Evolutionary conservation across 2,797 vertebrate species (phyloP).

Genomic region (Sebastes dallii): DNA sequence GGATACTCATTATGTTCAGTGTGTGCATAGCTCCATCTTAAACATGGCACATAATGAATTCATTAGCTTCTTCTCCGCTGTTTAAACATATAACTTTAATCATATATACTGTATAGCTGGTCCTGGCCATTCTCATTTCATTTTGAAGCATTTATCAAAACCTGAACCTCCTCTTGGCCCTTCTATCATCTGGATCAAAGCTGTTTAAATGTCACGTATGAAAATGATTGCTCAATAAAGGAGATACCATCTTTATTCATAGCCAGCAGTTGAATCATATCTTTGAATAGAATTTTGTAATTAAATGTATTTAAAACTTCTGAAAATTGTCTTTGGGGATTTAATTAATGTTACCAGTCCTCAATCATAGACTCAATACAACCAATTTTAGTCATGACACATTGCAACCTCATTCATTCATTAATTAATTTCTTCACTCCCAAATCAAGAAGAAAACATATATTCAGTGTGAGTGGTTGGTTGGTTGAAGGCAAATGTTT

Average conservation of each 20-base stretch:
- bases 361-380: not conserved
- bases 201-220: constrained; percentile 18
- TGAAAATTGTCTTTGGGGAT: not conserved
- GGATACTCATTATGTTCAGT: constrained; percentile 5
- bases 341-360: not conserved
- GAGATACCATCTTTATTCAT: constrained; percentile 8
- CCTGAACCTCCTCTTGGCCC: not conserved
- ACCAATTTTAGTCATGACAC: not conserved
- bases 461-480: not conserved
- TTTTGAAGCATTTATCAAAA: constrained; percentile 4
- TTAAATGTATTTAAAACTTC: not conserved
- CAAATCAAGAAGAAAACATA: not conserved
- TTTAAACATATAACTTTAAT: not conserved
- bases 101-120: not conserved
- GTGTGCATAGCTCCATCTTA: constrained; percentile 7
- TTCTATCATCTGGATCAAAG: constrained; percentile 14
- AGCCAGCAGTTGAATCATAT: not conserved
- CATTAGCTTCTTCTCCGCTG: not conserved
- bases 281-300: not conserved
- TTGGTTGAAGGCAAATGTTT: constrained; percentile 19
- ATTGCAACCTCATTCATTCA: not conserved
- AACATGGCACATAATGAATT: constrained; percentile 12
- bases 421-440: not conserved
- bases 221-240: constrained; percentile 2
- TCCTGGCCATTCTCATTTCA: not conserved